Evolutionary conservation across 2,888 invertebrate genomes (phyloP), one percentile per base, ranked within the genome.

Genomic region (Nomada ruficornis): DNA sequence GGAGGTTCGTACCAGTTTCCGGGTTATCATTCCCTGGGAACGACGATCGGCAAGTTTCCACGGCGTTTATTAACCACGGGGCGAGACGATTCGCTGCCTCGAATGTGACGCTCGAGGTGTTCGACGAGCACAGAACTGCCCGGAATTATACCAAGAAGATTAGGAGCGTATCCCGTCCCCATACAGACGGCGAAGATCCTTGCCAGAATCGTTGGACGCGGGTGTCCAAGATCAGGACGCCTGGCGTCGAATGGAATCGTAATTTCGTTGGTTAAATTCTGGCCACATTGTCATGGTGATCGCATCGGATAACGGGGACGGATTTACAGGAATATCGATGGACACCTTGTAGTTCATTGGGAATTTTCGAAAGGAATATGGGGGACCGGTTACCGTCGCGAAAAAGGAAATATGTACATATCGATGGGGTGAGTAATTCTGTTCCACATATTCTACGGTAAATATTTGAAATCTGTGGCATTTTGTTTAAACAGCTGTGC

Each of bases 31-130:
- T 75, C 60, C 57, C 68, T 23, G 54, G 60, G 65, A 64, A 63
- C 74, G 77, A 75, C 84, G 76, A 86, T 85, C 80, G 67, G 63
- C 74, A 71, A 86, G 86, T 86, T 86, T 84, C 86, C 59, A 55
- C 72, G 54, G 75, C 82, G 88, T 89, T 89, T 89, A 89, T 89
- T 88, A 89, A 85, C 86, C 84, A 80, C 83, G 82, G 86, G 82
- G 79, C 86, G 79, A 83, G 80, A 70, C 65, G 77, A 69, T 54
- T 68, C 67, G 62, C 9, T 54, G 65, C 62, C 50, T 55, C 74
- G 64, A 69, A 70, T 68, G 63, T 74, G 75, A 79, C 55, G 73
- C 77, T 75, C 64, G 54, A 57, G 79, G 77, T 75, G 78, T 87
- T 87, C 88, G 79, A 77, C 81, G 83, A 87, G 83, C 85, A 83